Evolutionary conservation across 2,888 invertebrate genomes (phyloP).

Genomic region (Diadromus collaris): DNA sequence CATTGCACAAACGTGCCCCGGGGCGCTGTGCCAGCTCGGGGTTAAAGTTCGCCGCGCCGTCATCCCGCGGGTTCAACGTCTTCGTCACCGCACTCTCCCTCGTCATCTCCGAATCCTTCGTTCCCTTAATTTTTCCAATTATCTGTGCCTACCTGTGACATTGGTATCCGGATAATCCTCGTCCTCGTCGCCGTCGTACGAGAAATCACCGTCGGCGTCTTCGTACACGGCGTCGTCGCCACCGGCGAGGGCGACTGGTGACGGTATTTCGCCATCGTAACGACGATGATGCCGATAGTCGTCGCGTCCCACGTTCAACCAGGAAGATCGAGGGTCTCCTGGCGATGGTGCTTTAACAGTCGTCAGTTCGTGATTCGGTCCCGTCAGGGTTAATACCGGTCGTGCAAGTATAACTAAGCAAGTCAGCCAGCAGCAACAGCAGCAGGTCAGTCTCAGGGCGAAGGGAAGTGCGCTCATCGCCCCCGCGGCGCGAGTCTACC

Average conservation of each 20-base stretch:
- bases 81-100: neutral
- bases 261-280: slow-evolving; percentile 42
- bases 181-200: slow-evolving; percentile 76
- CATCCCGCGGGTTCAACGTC: slow-evolving; percentile 39
- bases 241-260: slow-evolving; percentile 49
- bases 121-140: neutral
- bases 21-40: neutral
- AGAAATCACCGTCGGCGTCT: slow-evolving; percentile 58
- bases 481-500: slow-evolving; percentile 79
- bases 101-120: no score
- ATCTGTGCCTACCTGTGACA: slow-evolving; percentile 76
- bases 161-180: slow-evolving; percentile 78
- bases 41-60: slow-evolving; percentile 7
- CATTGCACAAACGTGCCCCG: neutral
- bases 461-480: slow-evolving; percentile 79
- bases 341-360: neutral
- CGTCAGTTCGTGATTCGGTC: slow-evolving; percentile 7
- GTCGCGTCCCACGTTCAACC: slow-evolving; percentile 53
- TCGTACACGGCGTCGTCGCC: slow-evolving; percentile 58
- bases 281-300: slow-evolving; percentile 66
- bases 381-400: slow-evolving; percentile 52
- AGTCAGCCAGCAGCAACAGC: slow-evolving; percentile 76
- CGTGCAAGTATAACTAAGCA: slow-evolving; percentile 75
- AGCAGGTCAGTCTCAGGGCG: slow-evolving; percentile 78
- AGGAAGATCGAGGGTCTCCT: slow-evolving; percentile 21